These are phyloP conservation scores for Pelagia noctiluca DNA, from an alignment of 30 jellyfish, hydroid and myxozoan genomes.

Conservation along the genomic window DNA sequence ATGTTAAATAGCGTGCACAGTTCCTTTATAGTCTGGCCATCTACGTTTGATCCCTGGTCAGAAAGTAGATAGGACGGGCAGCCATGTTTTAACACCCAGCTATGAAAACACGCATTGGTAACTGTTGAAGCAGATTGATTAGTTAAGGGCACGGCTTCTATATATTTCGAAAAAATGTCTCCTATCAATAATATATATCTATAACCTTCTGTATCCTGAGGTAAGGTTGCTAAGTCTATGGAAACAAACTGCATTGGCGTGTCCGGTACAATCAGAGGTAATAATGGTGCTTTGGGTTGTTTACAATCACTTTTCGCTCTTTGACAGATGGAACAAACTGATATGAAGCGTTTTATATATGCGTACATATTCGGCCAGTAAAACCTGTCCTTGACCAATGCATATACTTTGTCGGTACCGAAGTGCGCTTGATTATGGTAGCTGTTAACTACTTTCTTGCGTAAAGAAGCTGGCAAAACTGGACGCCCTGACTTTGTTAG, in stretches of 20 bases:
- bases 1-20: conserved; percentile 28
- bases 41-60: conserved; percentile 47
- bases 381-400: no score
- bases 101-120: conserved; percentile 5
- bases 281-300: conserved; percentile 57
- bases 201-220: conserved; percentile 2
- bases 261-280: conserved; percentile 42
- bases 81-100: conserved; percentile 28
- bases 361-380: conserved; percentile 56
- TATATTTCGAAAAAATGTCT: conserved; percentile 32
- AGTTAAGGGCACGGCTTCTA: conserved; percentile 27
- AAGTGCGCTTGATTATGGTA: no score
- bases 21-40: conserved; percentile 30
- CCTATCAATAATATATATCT: conserved; percentile 43
- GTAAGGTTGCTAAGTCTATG: conserved; percentile 21
- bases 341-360: conserved; percentile 1
- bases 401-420: conserved; percentile 3
- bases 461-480: no score
- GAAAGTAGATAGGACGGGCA: conserved; percentile 28
- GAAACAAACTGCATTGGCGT: conserved; percentile 57
- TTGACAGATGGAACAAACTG: conserved; percentile 31
- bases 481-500: no score
- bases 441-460: no score
- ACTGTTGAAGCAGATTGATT: conserved; percentile 41
- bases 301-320: conserved; percentile 33